Base-by-base conservation (phyloP, 2,888 invertebrate species). In the Perdita meconis region DNA sequence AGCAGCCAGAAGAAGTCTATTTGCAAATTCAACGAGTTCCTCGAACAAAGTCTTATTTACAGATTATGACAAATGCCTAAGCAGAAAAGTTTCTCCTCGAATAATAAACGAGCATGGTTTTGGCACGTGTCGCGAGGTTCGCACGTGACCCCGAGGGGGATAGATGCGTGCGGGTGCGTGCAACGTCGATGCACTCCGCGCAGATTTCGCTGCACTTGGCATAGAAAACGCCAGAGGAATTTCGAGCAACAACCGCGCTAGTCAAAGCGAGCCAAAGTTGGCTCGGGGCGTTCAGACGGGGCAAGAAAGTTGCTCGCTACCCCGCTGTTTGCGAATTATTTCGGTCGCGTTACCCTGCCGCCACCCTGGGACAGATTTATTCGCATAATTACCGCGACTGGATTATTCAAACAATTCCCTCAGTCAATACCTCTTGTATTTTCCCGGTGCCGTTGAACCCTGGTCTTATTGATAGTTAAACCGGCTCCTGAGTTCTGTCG, bases 141-240 rank as follows among this genome's bases (percentile, higher is more conserved):
- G 8, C n/a, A 26, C 36, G 36, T 8, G 34, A 42, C 2, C 4
- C 24, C n/a, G n/a, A 30, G 30, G 22, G 8, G n/a, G 61, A 63
- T 6, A 30, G 2, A 6, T 61, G 42, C 26, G 60, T 67, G 66
- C 24, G 42, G n/a, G 22, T 64, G 65, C 65, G 64, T 36, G 47
- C 51, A 16, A 59, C 60, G 65, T 66, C 36, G 38, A 50, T 34
- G 47, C 47, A 36, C 50, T 26, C 65, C 22, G 56, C 24, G 47
- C 55, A 36, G 34, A 47, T 64, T 68, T 26, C 60, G 30, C 30
- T 71, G 76, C 64, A 70, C 82, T 83, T 83, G 82, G 82, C 82
- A 79, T 61, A 66, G 66, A 81, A 80, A 72, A 40, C 36, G n/a
- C 50, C 1, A 42, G 57, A 50, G 75, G 75, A 72, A 81, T 63